Base-by-base conservation (phyloP, 2,797 vertebrate genomes). In the Agapornis canus region DNA sequence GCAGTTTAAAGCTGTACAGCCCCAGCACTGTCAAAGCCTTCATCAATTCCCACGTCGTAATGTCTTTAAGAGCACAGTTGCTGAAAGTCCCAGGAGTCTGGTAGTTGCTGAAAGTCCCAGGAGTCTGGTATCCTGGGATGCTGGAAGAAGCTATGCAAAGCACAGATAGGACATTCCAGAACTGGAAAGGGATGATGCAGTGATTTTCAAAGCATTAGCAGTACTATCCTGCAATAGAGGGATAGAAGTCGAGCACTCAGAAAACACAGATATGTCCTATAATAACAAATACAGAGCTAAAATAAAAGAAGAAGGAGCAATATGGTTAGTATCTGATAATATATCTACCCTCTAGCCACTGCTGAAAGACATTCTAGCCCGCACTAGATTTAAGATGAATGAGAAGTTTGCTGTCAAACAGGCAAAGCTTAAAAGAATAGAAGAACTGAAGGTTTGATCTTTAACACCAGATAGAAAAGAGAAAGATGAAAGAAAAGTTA, bases 401-500 rank as follows among this genome's bases (percentile, higher is more conserved):
- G 92, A 95, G 94, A 95, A 94, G 85, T 92, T 96, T 92, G 93
- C 92, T 96, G 92, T 96, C 96, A 97, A 95, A 94, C 92, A 96
- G 94, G 87, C 91, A 85, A 90, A 71, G 91, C 91, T 95, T 94
- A 93, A 96, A 95, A 95, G 92, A 94, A 90, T 88, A 90, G 95
- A 94, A 92, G 93, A 97, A 94, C 90, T 95, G 93, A 92, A 96
- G 91, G 94, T 95, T 95, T 97, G 95, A 96, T 97, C 95, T 96
- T 94, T 96, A 97, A 95, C 94, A 95, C 89, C 95, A 96, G 94
- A 94, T 90, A 93, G 96, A 84, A 94, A 96, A 94, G 95, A 87
- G 78, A 95, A 97, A 97, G 96, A 97, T 96, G 96, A 97, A 97
- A 97, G 92, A 94, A 97, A 92, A 96, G 85, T 95, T 97, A 97